Percentiles rank a stretch among this genome's conserved stretches.
Evolutionary conservation across 2,888 invertebrate species (phyloP).

Genomic region (Coleophora deauratella): DNA sequence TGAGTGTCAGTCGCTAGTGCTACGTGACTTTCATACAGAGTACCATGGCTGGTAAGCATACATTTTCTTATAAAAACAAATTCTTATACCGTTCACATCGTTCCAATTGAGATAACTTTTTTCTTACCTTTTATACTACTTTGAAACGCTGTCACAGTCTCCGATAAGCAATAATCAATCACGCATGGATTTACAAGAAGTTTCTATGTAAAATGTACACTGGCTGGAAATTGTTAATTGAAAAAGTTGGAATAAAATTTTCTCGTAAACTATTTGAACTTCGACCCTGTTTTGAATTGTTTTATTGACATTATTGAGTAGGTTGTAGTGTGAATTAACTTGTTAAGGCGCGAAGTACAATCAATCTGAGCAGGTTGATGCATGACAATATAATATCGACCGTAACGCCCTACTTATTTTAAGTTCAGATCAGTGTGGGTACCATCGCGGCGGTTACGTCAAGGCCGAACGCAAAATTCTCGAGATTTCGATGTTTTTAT

Average conservation of each 20-base stretch:
- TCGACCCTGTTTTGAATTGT: slow-evolving; percentile 11
- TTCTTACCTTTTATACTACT: not conserved
- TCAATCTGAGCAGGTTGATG: too few species aligned
- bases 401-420: too few species aligned
- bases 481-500: too few species aligned
- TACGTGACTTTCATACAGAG: slow-evolving; percentile 30
- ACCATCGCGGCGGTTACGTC: too few species aligned
- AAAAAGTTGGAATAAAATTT: slow-evolving; percentile 2
- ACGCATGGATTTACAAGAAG: not conserved
- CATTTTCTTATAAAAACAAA: slow-evolving; percentile 14
- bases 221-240: too few species aligned
- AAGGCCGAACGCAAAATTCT: too few species aligned
- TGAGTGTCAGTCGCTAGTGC: slow-evolving; percentile 6
- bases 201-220: too few species aligned
- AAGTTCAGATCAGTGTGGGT: too few species aligned
- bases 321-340: slow-evolving; percentile 7
- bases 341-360: not conserved
- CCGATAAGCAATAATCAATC: not conserved
- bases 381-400: too few species aligned
- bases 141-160: not conserved
- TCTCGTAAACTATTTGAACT: slow-evolving; percentile 11
- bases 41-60: slow-evolving; percentile 48
- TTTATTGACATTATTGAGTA: slow-evolving; percentile 1
- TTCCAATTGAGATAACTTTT: not conserved
- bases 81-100: slow-evolving; percentile 5